Conservation (phyloP, 1,140 invertebrate species). For the Apis laboriosa region DNA sequence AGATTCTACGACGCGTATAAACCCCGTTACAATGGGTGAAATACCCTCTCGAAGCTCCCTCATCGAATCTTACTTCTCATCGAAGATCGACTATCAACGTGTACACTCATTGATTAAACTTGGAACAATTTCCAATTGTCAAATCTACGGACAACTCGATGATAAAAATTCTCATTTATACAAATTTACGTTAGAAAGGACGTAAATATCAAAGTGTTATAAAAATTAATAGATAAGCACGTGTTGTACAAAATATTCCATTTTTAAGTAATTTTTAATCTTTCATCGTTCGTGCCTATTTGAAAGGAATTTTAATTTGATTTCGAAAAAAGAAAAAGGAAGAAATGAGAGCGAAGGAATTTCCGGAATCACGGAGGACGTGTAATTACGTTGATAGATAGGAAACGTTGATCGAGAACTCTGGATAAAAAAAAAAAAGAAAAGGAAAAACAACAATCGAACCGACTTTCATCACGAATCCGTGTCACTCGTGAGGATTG, state of each 20-base stretch:
- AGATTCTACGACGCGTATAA: neutral
- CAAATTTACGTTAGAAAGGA: too few species aligned
- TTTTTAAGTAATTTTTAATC: too few species aligned
- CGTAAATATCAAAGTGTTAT: too few species aligned
- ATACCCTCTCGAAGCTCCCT: neutral
- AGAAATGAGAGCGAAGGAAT: neutral
- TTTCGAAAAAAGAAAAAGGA: neutral
- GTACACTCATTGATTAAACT: neutral
- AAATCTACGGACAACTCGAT: too few species aligned
- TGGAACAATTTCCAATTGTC: neutral
- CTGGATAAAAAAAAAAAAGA: neutral
- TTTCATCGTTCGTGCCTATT: neutral
- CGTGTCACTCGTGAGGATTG: slow-evolving; percentile 14
- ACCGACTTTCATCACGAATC: slow-evolving; percentile 18
- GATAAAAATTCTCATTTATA: too few species aligned
- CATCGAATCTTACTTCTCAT: neutral
- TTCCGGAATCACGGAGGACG: neutral
- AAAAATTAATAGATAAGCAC: too few species aligned
- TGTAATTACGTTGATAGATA: neutral
- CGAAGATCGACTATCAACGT: too few species aligned
- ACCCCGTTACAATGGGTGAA: neutral
- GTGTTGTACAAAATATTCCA: too few species aligned
- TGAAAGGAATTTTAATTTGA: neutral
- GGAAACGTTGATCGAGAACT: neutral
- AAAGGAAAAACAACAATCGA: slow-evolving; percentile 10